Base-by-base conservation (phyloP, 2,888 invertebrate species). In the Drosophila longiperda region DNA sequence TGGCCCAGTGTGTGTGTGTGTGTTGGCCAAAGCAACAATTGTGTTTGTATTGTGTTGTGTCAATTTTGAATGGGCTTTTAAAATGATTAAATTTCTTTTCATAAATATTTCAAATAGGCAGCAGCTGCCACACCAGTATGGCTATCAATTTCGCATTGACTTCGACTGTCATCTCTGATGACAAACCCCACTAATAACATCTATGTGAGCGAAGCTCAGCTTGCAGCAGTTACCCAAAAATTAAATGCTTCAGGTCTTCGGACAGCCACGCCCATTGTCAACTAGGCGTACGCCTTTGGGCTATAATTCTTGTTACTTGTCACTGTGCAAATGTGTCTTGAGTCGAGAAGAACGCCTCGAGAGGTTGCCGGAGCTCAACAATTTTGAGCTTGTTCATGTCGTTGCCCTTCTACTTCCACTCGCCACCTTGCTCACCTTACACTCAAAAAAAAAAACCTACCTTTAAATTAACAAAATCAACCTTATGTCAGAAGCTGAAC, bases 41-140 rank as follows among this genome's bases (percentile, higher is more conserved):
- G 82, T 75, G 82, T 73, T 80, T 75, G 73, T 69, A 29, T 55
- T 75, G 69, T 70, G 50, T 68, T 82, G 72, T 80, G 78, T 83
- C 83, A 75, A 74, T 75, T 83, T 68, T 73, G 75, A 82, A 80
- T 82, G 66, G 77, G 84, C 86, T 87, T 86, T 87, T 79, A 86
- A 75, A 87, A 82, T 84, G 86, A 87, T 87, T 87, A 87, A 84
- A 86, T 87, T 87, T 86, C 83, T 77, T 79, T 77, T 82, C 73
- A 65, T 73, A 82, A 79, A 77, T 72, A 78, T 80, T 77, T 65
- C 42, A 69, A 59, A 50, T 49, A 29, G 48, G 36, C 42, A 42
- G 38, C 32, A 73, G 55, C 50, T 60, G 45, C 36, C 49, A 40
- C 53, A 38, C 45, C 45, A 45, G 54, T 45, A 63, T 38, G 67